Percentiles rank a stretch among this genome's conserved stretches.
These are phyloP conservation scores for Choreutis nemorana DNA, from an alignment of 2,888 invertebrate genomes.

Conservation along the genomic window DNA sequence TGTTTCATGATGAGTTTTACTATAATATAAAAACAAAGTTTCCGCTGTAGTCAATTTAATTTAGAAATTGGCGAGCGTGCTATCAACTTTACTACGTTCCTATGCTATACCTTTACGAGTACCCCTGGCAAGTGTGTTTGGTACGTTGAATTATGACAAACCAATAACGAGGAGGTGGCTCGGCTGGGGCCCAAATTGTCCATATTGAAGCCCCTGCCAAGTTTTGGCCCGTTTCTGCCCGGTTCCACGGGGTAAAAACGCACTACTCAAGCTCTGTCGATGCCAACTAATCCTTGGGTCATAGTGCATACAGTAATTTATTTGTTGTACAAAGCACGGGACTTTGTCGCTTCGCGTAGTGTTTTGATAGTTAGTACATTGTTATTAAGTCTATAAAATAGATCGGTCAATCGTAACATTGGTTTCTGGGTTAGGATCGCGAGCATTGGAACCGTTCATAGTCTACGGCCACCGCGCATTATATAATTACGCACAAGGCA, in stretches of 20 bases:
- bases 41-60: too few relatives aligned
- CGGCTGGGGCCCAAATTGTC: constrained; percentile 52
- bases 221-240: constrained; percentile 25
- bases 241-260: constrained; percentile 20
- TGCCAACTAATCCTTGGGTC: constrained; percentile 1
- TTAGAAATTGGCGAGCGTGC: constrained; percentile 25
- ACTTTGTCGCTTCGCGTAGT: background rate
- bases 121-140: constrained; percentile 11
- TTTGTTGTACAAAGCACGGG: background rate
- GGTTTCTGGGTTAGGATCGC: too few relatives aligned
- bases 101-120: too few relatives aligned
- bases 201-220: constrained; percentile 48
- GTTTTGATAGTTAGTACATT: background rate
- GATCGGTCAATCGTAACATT: too few relatives aligned
- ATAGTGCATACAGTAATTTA: background rate
- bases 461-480: background rate
- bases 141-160: constrained; percentile 58
- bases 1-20: too few relatives aligned
- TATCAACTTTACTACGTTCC: constrained; percentile 29
- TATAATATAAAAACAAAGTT: too few relatives aligned
- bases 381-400: too few relatives aligned
- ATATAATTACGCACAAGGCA: background rate
- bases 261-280: constrained; percentile 9
- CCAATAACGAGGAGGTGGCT: constrained; percentile 54
- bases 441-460: too few relatives aligned